Base-by-base conservation (phyloP, 2,888 invertebrate genomes). In the Ormyrus thymus region DNA sequence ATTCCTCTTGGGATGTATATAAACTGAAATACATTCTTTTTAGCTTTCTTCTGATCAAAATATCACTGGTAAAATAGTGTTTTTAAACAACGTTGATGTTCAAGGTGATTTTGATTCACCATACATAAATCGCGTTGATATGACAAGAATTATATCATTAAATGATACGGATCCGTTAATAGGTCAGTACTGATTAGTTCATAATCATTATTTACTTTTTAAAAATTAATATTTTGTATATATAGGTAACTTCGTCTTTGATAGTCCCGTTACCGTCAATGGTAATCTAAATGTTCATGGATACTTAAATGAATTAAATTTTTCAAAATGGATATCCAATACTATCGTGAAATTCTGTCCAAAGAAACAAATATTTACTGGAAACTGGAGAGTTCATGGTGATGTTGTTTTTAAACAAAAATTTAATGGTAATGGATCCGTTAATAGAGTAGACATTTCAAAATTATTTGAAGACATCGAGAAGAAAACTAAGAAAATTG, bases 301-400 rank as follows among this genome's bases (percentile, higher is more conserved):
- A 8, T 65, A 71, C 6, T 53, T 88, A 15, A 87, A 87, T 51
- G 83, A 11, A 6, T 81, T 86, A 58, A 77, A 84, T 78, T 61
- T 80, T 0, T 58, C 55, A 15, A 80, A 80, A n/a, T 88, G 87
- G 88, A 76, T 84, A 15, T 81, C 80, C 0, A 64, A 73, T 7
- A 83, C 83, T 1, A 79, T 88, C 7, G 83, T 64, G 4, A 83
- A 59, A 10, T 78, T 53, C 10, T 75, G 71, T 58, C 62, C 74
- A 4, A 53, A 86, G 0, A 82, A 85, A 8, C 92, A 92, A 84
- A 84, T 86, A 6, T 87, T 93, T 7, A 87, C 86, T 9, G 91
- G 91, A 6, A 89, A 90, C 50, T 93, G 93, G 92, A 90, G 85
- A 2, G 82, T 91, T 0, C 78, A 85, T 46, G 87, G 88, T 6